Conservation (phyloP, 1,140 invertebrate species). For the Conus ventricosus region DNA sequence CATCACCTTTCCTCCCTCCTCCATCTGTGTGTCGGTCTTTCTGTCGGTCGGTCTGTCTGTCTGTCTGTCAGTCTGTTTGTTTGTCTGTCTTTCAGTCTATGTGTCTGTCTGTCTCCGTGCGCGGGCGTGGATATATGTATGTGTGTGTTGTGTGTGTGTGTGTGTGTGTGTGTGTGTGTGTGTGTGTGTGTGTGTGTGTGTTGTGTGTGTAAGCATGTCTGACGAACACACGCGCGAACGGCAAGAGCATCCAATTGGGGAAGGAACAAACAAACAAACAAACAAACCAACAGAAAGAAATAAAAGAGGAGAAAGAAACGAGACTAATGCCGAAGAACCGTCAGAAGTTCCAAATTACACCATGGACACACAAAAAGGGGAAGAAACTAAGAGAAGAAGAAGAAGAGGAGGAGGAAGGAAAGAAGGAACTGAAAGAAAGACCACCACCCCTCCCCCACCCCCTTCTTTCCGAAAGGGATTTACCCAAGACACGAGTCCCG, state of each 20-base stretch:
- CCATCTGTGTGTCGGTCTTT: neutral
- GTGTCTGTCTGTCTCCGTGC: no score
- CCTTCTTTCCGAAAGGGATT: neutral
- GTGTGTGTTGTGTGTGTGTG: neutral
- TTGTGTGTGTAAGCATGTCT: neutral
- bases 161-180: neutral
- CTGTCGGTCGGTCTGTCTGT: neutral
- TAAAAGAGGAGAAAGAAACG: neutral
- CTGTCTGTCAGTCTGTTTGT: neutral
- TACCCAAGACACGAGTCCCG: neutral
- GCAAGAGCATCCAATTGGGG: neutral
- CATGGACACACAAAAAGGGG: neutral
- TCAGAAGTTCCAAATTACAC: neutral
- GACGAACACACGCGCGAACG: no score
- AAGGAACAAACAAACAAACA: neutral
- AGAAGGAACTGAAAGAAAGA: neutral
- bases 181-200: neutral
- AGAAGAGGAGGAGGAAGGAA: neutral
- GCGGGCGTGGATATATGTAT: neutral
- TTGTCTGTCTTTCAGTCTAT: neutral
- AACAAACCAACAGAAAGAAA: neutral
- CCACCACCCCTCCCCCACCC: no score
- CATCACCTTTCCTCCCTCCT: neutral
- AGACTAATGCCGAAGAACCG: neutral
- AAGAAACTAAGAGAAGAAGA: neutral